phyloP scores from a whole-genome alignment of 2,797 vertebrate genomes.

The Gallirallus australis region DNA sequence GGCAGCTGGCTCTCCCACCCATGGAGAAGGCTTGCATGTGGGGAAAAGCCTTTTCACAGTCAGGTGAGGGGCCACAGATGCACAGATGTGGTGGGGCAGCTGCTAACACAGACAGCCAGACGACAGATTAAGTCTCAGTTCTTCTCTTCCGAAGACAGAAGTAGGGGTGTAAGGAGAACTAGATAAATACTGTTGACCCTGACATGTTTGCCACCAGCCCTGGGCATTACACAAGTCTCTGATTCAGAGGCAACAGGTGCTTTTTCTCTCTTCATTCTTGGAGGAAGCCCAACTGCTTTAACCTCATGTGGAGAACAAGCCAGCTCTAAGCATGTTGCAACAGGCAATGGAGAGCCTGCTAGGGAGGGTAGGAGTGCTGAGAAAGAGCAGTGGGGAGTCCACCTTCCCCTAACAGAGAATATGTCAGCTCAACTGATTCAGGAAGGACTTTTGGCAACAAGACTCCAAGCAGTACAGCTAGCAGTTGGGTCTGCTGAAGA shows the following conservation, averaged over 20 bases:
- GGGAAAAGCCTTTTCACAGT: background rate
- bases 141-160: background rate
- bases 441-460: background rate
- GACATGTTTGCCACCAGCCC: background rate
- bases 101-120: background rate
- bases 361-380: background rate
- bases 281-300: background rate
- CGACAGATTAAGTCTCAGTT: background rate
- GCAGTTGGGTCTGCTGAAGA: background rate
- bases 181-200: background rate
- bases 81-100: background rate
- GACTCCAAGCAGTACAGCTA: background rate
- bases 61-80: background rate
- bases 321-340: fast-evolving
- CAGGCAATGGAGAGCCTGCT: background rate
- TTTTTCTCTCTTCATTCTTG: background rate
- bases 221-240: background rate
- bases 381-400: background rate
- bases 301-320: background rate
- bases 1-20: background rate
- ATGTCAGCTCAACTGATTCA: background rate
- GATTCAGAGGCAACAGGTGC: background rate
- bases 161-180: background rate
- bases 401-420: background rate
- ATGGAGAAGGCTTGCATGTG: background rate